Evolutionary conservation across 2,888 invertebrate genomes (phyloP).

Genomic region (Cordilura impudica): DNA sequence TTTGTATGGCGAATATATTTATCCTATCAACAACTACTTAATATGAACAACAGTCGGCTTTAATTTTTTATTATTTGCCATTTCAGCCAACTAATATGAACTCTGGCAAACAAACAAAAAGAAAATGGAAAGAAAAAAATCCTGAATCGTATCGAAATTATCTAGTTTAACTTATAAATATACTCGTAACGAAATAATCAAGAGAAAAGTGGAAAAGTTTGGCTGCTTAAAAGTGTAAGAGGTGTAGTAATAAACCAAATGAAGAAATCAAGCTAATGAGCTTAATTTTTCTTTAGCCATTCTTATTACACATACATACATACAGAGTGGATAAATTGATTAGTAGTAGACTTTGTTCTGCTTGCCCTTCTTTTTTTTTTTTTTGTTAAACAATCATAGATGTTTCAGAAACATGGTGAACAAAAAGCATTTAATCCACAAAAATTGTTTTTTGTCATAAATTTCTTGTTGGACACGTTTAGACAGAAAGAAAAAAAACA

Average conservation of each 20-base stretch:
- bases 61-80: slow-evolving; percentile 35
- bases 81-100: slow-evolving; percentile 43
- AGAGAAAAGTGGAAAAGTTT: slow-evolving; percentile 62
- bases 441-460: slow-evolving; percentile 40
- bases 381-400: slow-evolving; percentile 8
- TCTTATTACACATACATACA: slow-evolving; percentile 5
- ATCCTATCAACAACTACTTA: slow-evolving; percentile 56
- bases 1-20: neutral
- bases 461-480: slow-evolving; percentile 43
- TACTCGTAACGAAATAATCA: slow-evolving; percentile 62
- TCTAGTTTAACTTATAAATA: slow-evolving; percentile 49
- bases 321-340: slow-evolving; percentile 55
- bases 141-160: slow-evolving; percentile 52
- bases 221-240: slow-evolving; percentile 2
- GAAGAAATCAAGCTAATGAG: slow-evolving; percentile 61
- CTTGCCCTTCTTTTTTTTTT: slow-evolving; percentile 14
- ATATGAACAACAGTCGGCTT: slow-evolving; percentile 60
- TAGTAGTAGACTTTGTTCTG: slow-evolving; percentile 53
- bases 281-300: slow-evolving; percentile 26
- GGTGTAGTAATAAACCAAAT: neutral
- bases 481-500: slow-evolving; percentile 25
- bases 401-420: slow-evolving; percentile 41
- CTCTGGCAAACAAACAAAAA: neutral
- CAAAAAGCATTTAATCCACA: slow-evolving; percentile 33
- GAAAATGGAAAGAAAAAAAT: neutral